Percentiles rank a stretch among this genome's conserved stretches.
Conservation (phyloP, 1,140 invertebrate genomes). For the Hormaphis cornu region DNA sequence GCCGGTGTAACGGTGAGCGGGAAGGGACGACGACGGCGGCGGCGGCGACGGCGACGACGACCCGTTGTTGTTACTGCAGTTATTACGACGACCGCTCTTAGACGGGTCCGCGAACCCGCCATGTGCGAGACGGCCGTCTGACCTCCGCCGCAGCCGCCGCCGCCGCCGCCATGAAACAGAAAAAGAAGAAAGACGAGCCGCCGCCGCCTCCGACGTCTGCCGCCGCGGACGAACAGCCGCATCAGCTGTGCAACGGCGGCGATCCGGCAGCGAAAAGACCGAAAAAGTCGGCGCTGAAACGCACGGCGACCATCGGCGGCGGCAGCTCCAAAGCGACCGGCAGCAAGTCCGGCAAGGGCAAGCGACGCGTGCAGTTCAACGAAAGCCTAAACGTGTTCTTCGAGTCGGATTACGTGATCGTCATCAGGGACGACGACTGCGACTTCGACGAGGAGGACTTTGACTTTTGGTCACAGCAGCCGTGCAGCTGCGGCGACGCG, state of each 20-base stretch:
- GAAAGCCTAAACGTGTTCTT: slow-evolving; percentile 78
- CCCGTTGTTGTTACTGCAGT: too few relatives aligned
- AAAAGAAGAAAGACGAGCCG: slow-evolving; percentile 33
- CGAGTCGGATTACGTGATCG: slow-evolving; percentile 76
- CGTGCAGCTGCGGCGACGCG: slow-evolving; percentile 47
- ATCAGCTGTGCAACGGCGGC: neutral
- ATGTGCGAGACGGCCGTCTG: neutral
- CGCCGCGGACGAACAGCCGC: slow-evolving; percentile 5
- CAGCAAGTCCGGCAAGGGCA: slow-evolving; percentile 39
- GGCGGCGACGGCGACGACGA: too few relatives aligned
- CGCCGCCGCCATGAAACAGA: slow-evolving; percentile 34
- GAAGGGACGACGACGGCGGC: neutral
- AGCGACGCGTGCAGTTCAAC: slow-evolving; percentile 69
- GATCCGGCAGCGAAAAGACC: slow-evolving; percentile 42
- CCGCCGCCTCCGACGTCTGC: neutral
- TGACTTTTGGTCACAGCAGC: slow-evolving; percentile 38
- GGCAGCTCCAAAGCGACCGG: slow-evolving; percentile 44
- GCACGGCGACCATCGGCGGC: slow-evolving; percentile 42
- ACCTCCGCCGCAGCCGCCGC: neutral
- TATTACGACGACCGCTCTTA: too few relatives aligned
- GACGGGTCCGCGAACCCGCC: too few relatives aligned
- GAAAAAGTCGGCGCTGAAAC: slow-evolving; percentile 46
- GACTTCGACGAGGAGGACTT: slow-evolving; percentile 57
- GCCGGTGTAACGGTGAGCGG: too few relatives aligned
- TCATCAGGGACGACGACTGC: slow-evolving; percentile 72